Evolutionary conservation across 2,113 vertebrate genomes (phyloP), one percentile per base, ranked within the genome.

Genomic region (Mus musculus): DNA sequence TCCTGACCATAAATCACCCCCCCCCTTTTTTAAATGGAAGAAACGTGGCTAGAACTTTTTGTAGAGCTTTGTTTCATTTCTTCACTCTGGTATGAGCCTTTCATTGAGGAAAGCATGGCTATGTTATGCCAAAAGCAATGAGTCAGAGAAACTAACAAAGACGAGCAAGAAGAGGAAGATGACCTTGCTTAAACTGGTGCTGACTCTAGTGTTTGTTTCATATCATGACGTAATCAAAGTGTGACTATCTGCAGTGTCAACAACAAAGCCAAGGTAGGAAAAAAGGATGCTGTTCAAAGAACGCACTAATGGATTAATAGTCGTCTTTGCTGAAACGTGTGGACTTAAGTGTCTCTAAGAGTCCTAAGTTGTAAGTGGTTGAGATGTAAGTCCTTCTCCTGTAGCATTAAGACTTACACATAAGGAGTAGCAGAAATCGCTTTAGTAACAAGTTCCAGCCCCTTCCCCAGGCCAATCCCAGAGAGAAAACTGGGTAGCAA

Each of bases 1-100:
- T 28, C 90, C 90, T 96, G 97, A 98, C 97, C 95, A 98, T 98
- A 98, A 99, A 99, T 99, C 98, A 98, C 98, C 87, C 97, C 98
- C 61, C 42, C 7, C 61, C 28, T 28, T 98, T 98, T 98, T 98
- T 97, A 98, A 98, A 98, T 98, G 98, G 98, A 94, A 90, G 97
- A 98, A 98, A 98, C 98, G 96, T 97, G 97, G 97, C 96, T 97
- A 96, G 98, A 99, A 98, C 97, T 98, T 98, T 97, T 94, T 86
- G 72, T 93, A 97, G 96, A 97, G 96, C 97, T 98, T 98, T 97
- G 97, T 98, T 97, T 98, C 95, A 97, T 92, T 97, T 96, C 81
- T 97, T 97, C 94, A 90, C 97, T 90, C 95, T 52, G 42, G 95
- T 96, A 96, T 97, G 89, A 97, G 97, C 91, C 69, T 98, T 97